Evolutionary conservation across 2,888 invertebrate genomes (phyloP).

Genomic region (Uloborus plumipes): DNA sequence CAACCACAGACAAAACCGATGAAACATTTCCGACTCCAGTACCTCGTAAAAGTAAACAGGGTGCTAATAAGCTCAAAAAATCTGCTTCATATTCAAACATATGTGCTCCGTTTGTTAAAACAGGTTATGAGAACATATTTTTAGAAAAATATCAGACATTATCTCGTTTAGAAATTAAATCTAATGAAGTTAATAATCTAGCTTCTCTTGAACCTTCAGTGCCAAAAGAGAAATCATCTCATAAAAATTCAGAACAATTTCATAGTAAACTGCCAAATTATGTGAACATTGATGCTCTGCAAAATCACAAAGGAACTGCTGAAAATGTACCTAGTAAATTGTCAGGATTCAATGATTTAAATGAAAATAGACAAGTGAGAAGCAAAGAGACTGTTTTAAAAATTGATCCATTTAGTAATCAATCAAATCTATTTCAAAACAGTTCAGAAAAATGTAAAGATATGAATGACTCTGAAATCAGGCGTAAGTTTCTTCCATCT

Average conservation of each 20-base stretch:
- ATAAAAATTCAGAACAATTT: neutral
- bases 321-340: no score
- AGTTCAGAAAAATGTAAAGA: neutral
- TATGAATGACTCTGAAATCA: neutral
- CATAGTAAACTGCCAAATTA: conserved; percentile 21
- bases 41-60: conserved; percentile 49
- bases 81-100: conserved; percentile 56
- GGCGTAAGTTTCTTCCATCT: conserved; percentile 27
- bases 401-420: no score
- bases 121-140: conserved; percentile 43
- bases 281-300: conserved; percentile 24
- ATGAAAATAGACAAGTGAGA: no score
- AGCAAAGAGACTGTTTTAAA: no score
- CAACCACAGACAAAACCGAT: neutral
- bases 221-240: no score
- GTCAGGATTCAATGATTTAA: no score
- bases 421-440: neutral
- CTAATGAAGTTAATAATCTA: neutral
- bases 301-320: no score
- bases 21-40: conserved; percentile 32
- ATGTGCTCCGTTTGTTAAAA: neutral
- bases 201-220: no score
- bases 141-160: conserved; percentile 50
- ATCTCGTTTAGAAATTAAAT: conserved; percentile 35
- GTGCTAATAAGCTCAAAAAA: conserved; percentile 3